Evolutionary conservation across 2,797 vertebrate genomes (phyloP).

Genomic region (Macropodus opercularis): DNA sequence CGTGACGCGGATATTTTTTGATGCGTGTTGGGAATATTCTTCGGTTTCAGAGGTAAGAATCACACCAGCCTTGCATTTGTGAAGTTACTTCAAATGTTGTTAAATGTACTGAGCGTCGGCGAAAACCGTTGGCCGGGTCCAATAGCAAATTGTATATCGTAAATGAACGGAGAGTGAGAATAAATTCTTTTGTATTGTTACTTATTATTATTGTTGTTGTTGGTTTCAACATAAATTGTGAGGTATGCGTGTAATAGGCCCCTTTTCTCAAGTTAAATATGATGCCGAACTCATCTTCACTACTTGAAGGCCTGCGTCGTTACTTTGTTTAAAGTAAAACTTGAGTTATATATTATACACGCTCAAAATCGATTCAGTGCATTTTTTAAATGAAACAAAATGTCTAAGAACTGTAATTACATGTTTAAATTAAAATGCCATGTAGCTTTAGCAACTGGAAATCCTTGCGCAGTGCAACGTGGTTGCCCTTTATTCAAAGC

Average conservation of each 20-base stretch:
- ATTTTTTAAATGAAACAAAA: too few relatives aligned
- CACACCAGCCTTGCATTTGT: neutral
- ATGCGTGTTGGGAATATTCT: constrained; percentile 56
- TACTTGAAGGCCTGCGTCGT: neutral
- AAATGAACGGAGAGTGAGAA: too few relatives aligned
- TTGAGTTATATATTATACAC: neutral
- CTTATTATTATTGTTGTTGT: too few relatives aligned
- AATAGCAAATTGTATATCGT: too few relatives aligned
- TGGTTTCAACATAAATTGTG: neutral
- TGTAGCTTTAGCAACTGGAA: neutral
- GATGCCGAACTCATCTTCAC: neutral
- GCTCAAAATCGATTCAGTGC: too few relatives aligned
- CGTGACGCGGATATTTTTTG: constrained; percentile 52
- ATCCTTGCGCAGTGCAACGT: neutral
- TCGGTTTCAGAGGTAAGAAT: constrained; percentile 59
- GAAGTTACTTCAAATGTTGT: constrained; percentile 18
- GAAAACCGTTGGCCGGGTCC: too few relatives aligned
- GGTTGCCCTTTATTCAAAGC: neutral
- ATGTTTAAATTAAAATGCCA: neutral
- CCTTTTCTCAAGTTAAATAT: neutral
- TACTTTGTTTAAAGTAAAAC: neutral
- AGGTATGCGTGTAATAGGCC: neutral
- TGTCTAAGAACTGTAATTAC: too few relatives aligned
- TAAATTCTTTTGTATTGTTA: constrained; percentile 11
- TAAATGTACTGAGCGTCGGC: neutral